A percentile compares a stretch with the other conserved stretches of the same genome.
Conservation (phyloP, 2,113 vertebrate species). For the Anser brachyrhynchus region DNA sequence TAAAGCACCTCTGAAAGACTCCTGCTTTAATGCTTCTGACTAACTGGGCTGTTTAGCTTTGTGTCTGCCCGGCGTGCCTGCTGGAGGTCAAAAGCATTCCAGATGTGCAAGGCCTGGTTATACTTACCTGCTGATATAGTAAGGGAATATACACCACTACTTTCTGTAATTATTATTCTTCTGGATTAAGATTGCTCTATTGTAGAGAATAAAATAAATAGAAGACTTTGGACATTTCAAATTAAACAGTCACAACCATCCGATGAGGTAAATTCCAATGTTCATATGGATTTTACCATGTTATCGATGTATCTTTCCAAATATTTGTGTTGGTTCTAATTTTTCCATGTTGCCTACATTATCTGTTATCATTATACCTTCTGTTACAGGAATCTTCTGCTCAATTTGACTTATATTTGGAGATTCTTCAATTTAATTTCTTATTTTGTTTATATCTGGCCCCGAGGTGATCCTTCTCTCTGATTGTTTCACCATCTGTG, state of each 20-base stretch:
- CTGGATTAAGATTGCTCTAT: background rate
- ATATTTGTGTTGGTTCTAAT: background rate
- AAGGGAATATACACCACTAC: background rate
- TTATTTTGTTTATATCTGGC: background rate
- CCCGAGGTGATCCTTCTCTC: background rate
- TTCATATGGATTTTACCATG: background rate
- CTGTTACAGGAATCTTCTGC: background rate
- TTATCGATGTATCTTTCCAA: background rate
- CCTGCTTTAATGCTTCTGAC: background rate
- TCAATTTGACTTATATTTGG: conserved; percentile 15
- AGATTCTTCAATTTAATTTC: conserved; percentile 6
- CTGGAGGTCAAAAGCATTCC: background rate
- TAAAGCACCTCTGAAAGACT: background rate
- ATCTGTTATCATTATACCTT: conserved; percentile 1
- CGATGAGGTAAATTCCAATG: background rate
- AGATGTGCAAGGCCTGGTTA: background rate
- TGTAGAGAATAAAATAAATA: background rate
- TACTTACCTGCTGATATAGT: background rate
- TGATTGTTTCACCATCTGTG: background rate
- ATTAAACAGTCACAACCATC: background rate
- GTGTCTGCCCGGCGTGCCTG: background rate
- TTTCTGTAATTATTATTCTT: background rate
- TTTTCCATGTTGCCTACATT: background rate
- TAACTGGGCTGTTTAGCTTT: background rate
- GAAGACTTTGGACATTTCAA: background rate